Base-by-base conservation (phyloP, 2,113 vertebrate species). In the Prolemur simus region DNA sequence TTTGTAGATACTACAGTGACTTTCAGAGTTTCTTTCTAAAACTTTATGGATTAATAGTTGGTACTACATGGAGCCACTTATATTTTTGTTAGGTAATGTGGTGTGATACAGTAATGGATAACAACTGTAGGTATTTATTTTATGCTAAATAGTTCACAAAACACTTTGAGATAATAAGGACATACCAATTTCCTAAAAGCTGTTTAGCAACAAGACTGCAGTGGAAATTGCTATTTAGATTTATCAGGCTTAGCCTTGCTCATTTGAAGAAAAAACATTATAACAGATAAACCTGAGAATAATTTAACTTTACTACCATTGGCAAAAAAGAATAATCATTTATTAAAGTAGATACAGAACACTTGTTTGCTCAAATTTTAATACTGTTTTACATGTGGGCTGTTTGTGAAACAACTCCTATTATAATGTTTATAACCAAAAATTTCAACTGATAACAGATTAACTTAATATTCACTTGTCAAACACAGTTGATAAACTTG, bases 311-410 rank as follows among this genome's bases (percentile, higher is more conserved):
- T 83, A 87, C 84, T 81, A 49, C 76, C 21, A 71, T 12, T 87
- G 83, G n/a, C 86, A 94, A 97, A 96, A 96, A 94, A 87, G 71
- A 98, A 94, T 85, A 98, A 98, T 95, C 94, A 42, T 98, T 98
- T 98, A 98, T 97, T 98, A 97, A 98, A 98, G 96, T 93, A 98
- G 66, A 97, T 98, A 98, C 45, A 95, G 97, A 98, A 97, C 96
- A 98, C 96, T 96, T 95, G 84, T 64, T 96, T 98, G 87, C 96
- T 98, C 93, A 93, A 90, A 98, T 96, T 96, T 97, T 96, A 98
- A 98, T 97, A 98, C 68, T 97, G 94, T 91, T 98, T 97, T 98
- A 98, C 98, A 98, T 76, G 37, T 73, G 95, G 92, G 88, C 84
- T 49, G 68, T 96, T 95, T 93, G 25, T 92, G 93, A 97, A 95